Evolutionary conservation across 2,113 vertebrate genomes (phyloP), one percentile per base, ranked within the genome.

Genomic region (Arenaria interpres): DNA sequence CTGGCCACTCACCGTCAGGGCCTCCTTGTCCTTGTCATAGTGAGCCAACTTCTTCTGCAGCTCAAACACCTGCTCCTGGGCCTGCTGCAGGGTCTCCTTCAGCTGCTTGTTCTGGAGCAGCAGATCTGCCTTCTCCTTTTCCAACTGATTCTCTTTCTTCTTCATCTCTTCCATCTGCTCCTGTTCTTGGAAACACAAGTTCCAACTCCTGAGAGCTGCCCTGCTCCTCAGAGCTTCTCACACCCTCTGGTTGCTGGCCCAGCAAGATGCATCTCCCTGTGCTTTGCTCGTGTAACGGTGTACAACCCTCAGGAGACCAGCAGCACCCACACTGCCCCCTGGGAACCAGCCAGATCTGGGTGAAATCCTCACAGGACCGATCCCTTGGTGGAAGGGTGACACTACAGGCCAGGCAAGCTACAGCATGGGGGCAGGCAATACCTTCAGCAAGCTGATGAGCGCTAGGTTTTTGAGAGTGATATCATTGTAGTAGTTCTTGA

Each of bases 401-500:
- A 8, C 22, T 5, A 28, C 28, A 30, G 28, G 68, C 35, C 39
- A 27, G 30, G 22, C 64, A 4, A 28, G 53, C 50, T 8, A 35
- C 0, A 12, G 57, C 35, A 32, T 28, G 4, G 8, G 43, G 27
- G 10, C 1, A 1, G 32, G 8, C 22, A n/a, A 63, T 95, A 99
- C 99, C 99, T 99, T 98, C 80, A 99, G 98, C 19, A 95, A 84
- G 72, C 81, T 98, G 97, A 98, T 98, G 32, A 98, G 90, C 0
- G 98, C 93, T 94, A 99, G 87, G 67, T 98, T 98, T 94, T 98
- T 98, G 45, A 98, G 93, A 0, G 98, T 99, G 80, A 97, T 98
- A 16, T 99, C 97, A 0, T 98, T 98, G 96, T 99, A 99, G 94
- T 99, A 99, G 95, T 98, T 98, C 78, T 98, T 98, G 64, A 98